Percentiles rank a stretch among this genome's conserved stretches.
Evolutionary conservation across 2,888 invertebrate genomes (phyloP).

Genomic region (Mythimna albipuncta): DNA sequence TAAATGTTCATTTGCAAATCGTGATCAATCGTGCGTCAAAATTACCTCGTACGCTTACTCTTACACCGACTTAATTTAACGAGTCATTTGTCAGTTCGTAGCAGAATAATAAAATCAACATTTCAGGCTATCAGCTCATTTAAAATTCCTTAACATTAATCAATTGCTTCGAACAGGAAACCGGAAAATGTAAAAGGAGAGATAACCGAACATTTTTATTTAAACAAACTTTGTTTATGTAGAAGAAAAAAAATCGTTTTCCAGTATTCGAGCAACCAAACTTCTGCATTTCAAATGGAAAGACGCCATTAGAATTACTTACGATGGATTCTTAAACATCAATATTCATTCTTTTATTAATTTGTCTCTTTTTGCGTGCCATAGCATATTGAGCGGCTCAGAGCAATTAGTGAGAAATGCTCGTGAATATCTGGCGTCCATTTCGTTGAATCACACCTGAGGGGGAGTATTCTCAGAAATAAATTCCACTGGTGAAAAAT

Average conservation of each 20-base stretch:
- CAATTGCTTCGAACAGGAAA: slow-evolving; percentile 24
- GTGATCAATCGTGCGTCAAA: slow-evolving; percentile 10
- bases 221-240: slow-evolving; percentile 42
- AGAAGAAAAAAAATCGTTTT: not conserved
- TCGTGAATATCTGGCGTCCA: slow-evolving; percentile 80
- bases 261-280: slow-evolving; percentile 21
- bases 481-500: slow-evolving; percentile 37
- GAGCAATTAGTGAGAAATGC: slow-evolving; percentile 85
- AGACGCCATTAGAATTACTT: slow-evolving; percentile 30
- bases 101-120: slow-evolving; percentile 16
- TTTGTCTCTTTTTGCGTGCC: slow-evolving; percentile 83
- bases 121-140: slow-evolving; percentile 7
- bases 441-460: slow-evolving; percentile 72
- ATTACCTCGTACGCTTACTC: slow-evolving; percentile 16
- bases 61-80: slow-evolving; percentile 32
- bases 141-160: slow-evolving; percentile 28
- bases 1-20: slow-evolving; percentile 1
- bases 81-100: slow-evolving; percentile 23
- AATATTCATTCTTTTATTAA: slow-evolving; percentile 82
- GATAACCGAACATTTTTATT: slow-evolving; percentile 34
- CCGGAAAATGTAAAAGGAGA: slow-evolving; percentile 21
- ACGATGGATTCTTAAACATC: slow-evolving; percentile 48
- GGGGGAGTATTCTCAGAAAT: slow-evolving; percentile 59
- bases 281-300: slow-evolving; percentile 32
- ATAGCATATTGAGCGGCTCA: slow-evolving; percentile 80